Base-by-base conservation (phyloP, 2,113 vertebrate genomes). In the Pterocles gutturalis region DNA sequence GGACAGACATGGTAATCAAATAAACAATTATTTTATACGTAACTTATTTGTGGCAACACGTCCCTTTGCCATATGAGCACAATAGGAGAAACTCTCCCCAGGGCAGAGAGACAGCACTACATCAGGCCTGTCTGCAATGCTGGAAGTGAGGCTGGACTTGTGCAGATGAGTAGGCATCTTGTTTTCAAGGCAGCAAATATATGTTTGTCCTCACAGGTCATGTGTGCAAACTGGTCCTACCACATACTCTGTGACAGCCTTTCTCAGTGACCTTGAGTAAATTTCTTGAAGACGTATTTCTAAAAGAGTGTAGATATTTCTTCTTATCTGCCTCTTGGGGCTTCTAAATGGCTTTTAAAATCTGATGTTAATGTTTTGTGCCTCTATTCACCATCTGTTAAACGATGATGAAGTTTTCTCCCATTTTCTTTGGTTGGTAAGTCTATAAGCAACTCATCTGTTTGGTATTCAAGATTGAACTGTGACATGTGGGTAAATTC, bases 301-400 rank as follows among this genome's bases (percentile, higher is more conserved):
- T 51, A 71, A 43, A 66, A 67, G 28, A 26, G 4, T 43, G 4
- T 54, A 86, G 62, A 55, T 12, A 58, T n/a, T 88, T 77, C 58
- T 86, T 36, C 72, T 93, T 38, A 58, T 84, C 61, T 95, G 73
- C 54, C 45, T 93, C 58, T 72, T 93, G 69, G 61, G 75, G 62
- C 49, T 89, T 83, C 57, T 72, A 79, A 91, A 96, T n/a, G 15
- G 26, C 54, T 91, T 93, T 94, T 69, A 64, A 91, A 94, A 93
- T 65, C 66, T 57, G 28, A 76, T 91, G 34, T 48, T 86, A 72
- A 81, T 61, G 67, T 24, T 72, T 88, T 81, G 18, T 55, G 29
- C n/a, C 6, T 75, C 87, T 81, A 18, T 87, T 90, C 34, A 67
- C 83, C 82, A 90, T 92, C 83, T 93, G 78, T 55, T 92, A 84